These are phyloP conservation scores for Drosophila falleni DNA, from an alignment of 2,888 invertebrate genomes.

Conservation along the genomic window DNA sequence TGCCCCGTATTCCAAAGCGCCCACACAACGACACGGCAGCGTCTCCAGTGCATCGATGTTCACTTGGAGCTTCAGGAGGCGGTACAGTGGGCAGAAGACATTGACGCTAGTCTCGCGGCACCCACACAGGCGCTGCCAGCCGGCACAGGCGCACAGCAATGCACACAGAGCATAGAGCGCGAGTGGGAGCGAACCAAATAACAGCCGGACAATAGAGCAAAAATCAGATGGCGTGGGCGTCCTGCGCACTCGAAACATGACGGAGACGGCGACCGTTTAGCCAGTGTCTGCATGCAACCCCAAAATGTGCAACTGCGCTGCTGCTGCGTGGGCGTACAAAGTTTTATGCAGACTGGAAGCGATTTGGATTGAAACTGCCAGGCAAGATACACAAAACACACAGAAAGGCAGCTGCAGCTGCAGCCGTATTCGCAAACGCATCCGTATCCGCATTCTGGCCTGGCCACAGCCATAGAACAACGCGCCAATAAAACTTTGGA, in stretches of 20 bases:
- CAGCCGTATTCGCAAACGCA: conserved; percentile 33
- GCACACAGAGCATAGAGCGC: conserved; percentile 8
- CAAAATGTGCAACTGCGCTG: conserved; percentile 40
- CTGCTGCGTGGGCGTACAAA: conserved; percentile 46
- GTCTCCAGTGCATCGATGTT: not conserved
- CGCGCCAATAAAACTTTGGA: conserved; percentile 2
- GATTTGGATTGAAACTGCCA: conserved; percentile 36
- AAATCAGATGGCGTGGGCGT: conserved; percentile 28
- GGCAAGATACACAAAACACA: conserved; percentile 40
- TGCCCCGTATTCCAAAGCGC: conserved; percentile 60
- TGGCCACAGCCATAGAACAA: conserved; percentile 13
- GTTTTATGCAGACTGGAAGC: conserved; percentile 65
- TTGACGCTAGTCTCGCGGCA: conserved; percentile 26
- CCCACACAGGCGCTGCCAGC: conserved; percentile 73
- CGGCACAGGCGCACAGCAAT: conserved; percentile 59
- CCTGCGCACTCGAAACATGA: conserved; percentile 51
- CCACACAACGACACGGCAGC: conserved; percentile 59
- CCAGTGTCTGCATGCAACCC: conserved; percentile 50
- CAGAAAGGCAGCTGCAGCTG: conserved; percentile 34
- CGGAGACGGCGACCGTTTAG: conserved; percentile 1
- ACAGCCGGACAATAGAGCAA: conserved; percentile 5
- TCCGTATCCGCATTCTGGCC: conserved; percentile 33
- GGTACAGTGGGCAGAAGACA: conserved; percentile 9
- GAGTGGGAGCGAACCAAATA: not conserved
- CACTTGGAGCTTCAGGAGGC: not conserved